Conservation (phyloP, 1,140 invertebrate species). For the Drosophila lowei region DNA sequence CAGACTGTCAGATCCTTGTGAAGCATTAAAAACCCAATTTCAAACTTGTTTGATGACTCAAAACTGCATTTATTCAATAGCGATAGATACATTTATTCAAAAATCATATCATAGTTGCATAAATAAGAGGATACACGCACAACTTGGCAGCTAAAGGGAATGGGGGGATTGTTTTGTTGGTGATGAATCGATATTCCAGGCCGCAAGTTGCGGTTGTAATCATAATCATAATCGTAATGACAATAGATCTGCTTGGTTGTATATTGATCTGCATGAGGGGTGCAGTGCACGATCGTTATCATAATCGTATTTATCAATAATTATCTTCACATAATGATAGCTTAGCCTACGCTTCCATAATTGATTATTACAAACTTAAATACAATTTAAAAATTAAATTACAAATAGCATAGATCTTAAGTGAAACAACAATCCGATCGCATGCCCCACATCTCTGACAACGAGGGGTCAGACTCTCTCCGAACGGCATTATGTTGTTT, state of each 20-base stretch:
- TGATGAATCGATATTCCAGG: background rate
- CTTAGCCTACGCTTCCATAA: conserved; percentile 55
- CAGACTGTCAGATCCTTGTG: too few species aligned
- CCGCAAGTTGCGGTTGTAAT: conserved; percentile 12
- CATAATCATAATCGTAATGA: conserved; percentile 64
- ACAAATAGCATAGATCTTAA: conserved; percentile 62
- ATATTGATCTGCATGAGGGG: conserved; percentile 29
- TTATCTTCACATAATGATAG: conserved; percentile 62
- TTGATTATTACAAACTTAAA: conserved; percentile 64
- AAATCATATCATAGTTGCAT: conserved; percentile 74
- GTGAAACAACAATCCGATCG: conserved; percentile 57
- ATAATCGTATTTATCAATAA: conserved; percentile 56
- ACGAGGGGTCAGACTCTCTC: background rate
- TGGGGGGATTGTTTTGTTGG: background rate
- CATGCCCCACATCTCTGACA: conserved; percentile 17
- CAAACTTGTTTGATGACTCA: background rate
- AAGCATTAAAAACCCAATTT: background rate
- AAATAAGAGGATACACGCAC: conserved; percentile 67
- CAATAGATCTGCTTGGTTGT: conserved; percentile 45
- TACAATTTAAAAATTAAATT: conserved; percentile 62
- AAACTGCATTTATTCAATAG: conserved; percentile 40
- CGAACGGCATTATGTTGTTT: conserved; percentile 8
- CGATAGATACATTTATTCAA: conserved; percentile 80
- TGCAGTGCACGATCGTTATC: conserved; percentile 42
- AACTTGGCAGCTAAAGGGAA: conserved; percentile 25